Percentiles rank a stretch among this genome's conserved stretches.
phyloP scores from a whole-genome alignment of 2,797 vertebrate species.

The Anabacerthia variegaticeps region DNA sequence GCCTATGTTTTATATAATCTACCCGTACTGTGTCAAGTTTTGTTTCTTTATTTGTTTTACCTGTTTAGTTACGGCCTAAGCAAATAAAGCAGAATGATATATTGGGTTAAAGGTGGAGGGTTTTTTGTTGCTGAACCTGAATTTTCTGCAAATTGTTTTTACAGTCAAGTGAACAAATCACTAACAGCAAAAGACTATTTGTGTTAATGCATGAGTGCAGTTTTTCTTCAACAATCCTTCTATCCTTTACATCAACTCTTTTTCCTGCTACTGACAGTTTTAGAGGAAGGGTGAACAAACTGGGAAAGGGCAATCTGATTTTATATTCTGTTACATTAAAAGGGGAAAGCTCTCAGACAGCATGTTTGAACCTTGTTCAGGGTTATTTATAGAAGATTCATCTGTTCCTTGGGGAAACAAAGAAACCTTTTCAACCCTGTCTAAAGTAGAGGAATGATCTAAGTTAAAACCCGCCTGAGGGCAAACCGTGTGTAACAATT shows the following conservation, averaged over 20 bases:
- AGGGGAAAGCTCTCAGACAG: background rate
- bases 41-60: background rate
- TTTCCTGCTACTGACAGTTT: background rate
- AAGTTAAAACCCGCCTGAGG: conserved; percentile 31
- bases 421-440: conserved; percentile 36
- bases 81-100: background rate
- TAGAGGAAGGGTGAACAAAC: background rate
- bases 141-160: background rate
- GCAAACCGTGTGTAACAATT: background rate
- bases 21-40: background rate
- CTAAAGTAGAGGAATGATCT: conserved; percentile 14
- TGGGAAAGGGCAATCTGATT: background rate
- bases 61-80: background rate
- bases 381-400: conserved; percentile 13
- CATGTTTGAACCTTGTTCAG: background rate
- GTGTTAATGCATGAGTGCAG: background rate
- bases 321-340: background rate
- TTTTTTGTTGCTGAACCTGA: background rate
- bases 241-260: background rate
- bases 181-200: background rate
- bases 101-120: background rate
- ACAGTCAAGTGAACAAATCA: background rate
- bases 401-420: conserved; percentile 7
- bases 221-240: background rate
- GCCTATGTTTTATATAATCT: background rate